phyloP scores from a whole-genome alignment of 2,113 vertebrate species.

The Tenebrosternarchus preto region DNA sequence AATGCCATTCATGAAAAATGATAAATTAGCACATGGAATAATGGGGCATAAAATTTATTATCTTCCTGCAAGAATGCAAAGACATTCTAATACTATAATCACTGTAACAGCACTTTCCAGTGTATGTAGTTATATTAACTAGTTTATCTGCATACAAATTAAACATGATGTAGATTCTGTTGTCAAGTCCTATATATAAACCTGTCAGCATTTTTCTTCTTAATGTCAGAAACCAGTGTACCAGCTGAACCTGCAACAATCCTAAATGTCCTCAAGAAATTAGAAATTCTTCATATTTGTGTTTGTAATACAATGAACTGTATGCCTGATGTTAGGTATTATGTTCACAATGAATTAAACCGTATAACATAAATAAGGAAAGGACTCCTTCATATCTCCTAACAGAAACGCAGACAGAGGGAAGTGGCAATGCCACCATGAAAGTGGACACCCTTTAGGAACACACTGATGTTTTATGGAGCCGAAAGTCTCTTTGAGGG shows the following conservation, averaged over 20 bases:
- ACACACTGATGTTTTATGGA: constrained; percentile 48
- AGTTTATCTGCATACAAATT: not conserved
- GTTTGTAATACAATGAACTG: not conserved
- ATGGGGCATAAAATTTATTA: no score
- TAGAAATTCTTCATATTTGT: not conserved
- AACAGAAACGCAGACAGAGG: constrained; percentile 26
- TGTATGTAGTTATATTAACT: not conserved
- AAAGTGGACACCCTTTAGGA: constrained; percentile 43
- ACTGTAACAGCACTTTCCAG: not conserved
- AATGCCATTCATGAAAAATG: constrained; percentile 29
- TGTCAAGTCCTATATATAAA: not conserved
- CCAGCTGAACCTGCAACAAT: not conserved
- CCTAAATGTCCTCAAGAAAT: not conserved
- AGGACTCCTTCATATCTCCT: not conserved
- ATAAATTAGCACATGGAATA: not conserved
- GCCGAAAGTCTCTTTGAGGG: constrained; percentile 50
- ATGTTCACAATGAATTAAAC: not conserved
- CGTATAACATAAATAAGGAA: not conserved
- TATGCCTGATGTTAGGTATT: not conserved
- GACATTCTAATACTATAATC: no score
- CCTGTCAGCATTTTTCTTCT: not conserved
- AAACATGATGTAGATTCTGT: not conserved
- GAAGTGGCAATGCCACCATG: constrained; percentile 24
- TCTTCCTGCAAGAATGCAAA: no score
- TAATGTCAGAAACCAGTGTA: no score